Evolutionary conservation across 1,140 invertebrate species (phyloP), one percentile per base, ranked within the genome.

Genomic region (Drosophila pseudoananassae): DNA sequence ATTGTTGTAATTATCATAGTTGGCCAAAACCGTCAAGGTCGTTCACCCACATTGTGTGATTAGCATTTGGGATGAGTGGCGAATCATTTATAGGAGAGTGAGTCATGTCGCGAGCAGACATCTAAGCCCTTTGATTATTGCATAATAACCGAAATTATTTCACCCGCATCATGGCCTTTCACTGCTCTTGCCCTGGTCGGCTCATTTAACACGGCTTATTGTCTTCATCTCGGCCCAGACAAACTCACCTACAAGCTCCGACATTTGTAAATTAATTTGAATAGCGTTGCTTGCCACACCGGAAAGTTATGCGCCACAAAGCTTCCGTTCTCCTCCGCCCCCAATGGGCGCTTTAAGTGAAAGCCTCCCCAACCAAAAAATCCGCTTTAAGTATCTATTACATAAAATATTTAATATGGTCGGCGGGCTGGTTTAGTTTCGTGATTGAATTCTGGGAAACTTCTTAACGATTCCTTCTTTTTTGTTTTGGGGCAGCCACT

Each of bases 21-120:
- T 75, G 70, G 78, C 65, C 61, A 76, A 40, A 81, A 78, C 36
- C 12, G 8, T 72, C 82, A 87, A 87, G 82, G 82, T 87, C 82
- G 57, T 87, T 87, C 83, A 87, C 82, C 83, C 83, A 88, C 70
- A 78, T 75, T 81, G 47, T 77, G 78, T 77, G 78, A 55, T 49
- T 36, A 47, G 69, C 63, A 77, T 82, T 46, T 46, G 27, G 36
- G 49, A 31, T 43, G 50, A 23, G 38, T 43, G 14, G 15, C 25
- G 31, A 54, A 46, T 31, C 9, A 14, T 51, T 54, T 53, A 3
- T 20, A 47, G 20, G 23, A 15, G 7, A 43, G 63, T 56, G 65
- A 69, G 40, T 69, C 63, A 69, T 38, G 65, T 69, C 61, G 2
- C 9, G 3, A 23, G 8, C 63, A 69, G 49, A 36, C 63, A 68